Evolutionary conservation across 2,888 invertebrate genomes (phyloP).

Genomic region (Lymantria monacha): DNA sequence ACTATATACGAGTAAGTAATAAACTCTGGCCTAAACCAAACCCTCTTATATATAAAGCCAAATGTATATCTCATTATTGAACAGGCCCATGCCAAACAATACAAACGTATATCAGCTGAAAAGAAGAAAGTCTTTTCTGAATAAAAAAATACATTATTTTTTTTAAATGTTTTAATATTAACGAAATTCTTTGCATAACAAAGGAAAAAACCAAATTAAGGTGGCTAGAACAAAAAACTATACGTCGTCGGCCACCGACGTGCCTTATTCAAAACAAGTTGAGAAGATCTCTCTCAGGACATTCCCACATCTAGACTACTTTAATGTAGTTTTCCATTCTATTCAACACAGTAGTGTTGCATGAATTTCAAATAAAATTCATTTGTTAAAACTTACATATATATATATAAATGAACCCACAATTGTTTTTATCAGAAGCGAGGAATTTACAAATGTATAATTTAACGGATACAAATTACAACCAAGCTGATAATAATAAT

Average conservation of each 20-base stretch:
- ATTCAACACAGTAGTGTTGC: slow-evolving; percentile 23
- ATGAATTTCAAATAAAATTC: neutral
- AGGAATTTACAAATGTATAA: too few species aligned
- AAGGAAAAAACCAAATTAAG: slow-evolving; percentile 57
- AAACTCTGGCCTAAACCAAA: too few species aligned
- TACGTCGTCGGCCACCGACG: slow-evolving; percentile 51
- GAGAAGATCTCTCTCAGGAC: slow-evolving; percentile 63
- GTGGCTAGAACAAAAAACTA: slow-evolving; percentile 59
- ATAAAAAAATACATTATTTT: neutral
- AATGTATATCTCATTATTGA: too few species aligned
- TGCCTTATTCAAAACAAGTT: slow-evolving; percentile 61
- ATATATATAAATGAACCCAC: too few species aligned
- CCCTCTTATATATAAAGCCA: too few species aligned
- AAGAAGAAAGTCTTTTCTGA: neutral
- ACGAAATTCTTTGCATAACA: slow-evolving; percentile 26
- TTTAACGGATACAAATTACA: too few species aligned
- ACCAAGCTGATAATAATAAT: too few species aligned
- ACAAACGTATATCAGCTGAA: too few species aligned
- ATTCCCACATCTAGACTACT: slow-evolving; percentile 67
- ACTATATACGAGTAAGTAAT: too few species aligned
- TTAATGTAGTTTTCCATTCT: slow-evolving; percentile 44
- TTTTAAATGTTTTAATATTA: neutral
- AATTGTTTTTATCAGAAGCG: too few species aligned
- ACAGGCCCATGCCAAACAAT: too few species aligned
- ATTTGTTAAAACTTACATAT: too few species aligned